Conservation (phyloP, 2,797 vertebrate genomes). For the Cossypha caffra region DNA sequence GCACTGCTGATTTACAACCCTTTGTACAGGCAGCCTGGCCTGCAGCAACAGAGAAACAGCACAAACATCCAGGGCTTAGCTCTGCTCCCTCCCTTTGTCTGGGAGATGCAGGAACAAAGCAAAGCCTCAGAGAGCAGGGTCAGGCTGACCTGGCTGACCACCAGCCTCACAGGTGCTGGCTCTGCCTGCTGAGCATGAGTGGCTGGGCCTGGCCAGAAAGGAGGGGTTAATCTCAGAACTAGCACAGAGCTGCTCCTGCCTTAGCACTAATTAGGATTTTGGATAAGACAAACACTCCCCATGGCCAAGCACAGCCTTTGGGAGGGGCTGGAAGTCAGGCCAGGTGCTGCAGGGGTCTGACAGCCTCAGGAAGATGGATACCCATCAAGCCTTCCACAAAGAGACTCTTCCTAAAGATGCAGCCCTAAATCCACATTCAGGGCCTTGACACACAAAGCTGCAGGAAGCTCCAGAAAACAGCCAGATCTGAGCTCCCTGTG, state of each 20-base stretch:
- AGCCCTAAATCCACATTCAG: background rate
- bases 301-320: background rate
- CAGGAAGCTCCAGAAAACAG: background rate
- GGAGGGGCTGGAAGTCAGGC: background rate
- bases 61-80: background rate
- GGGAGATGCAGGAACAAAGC: background rate
- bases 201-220: fast-evolving
- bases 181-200: background rate
- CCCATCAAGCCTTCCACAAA: background rate
- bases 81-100: conserved; percentile 9
- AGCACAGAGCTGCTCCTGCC: background rate
- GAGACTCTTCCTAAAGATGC: background rate
- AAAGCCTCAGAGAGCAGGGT: background rate
- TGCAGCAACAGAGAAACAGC: background rate
- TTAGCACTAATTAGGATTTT: background rate
- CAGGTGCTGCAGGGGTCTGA: background rate
- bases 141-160: background rate
- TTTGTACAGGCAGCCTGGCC: background rate
- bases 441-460: background rate
- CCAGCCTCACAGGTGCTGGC: background rate
- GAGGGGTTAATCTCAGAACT: background rate
- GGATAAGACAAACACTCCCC: background rate
- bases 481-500: background rate
- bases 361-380: background rate
- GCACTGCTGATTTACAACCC: background rate